Percentiles rank a stretch among this genome's conserved stretches.
These are phyloP conservation scores for Peromyscus maniculatus DNA, from an alignment of 2,113 vertebrate genomes.

Conservation along the genomic window DNA sequence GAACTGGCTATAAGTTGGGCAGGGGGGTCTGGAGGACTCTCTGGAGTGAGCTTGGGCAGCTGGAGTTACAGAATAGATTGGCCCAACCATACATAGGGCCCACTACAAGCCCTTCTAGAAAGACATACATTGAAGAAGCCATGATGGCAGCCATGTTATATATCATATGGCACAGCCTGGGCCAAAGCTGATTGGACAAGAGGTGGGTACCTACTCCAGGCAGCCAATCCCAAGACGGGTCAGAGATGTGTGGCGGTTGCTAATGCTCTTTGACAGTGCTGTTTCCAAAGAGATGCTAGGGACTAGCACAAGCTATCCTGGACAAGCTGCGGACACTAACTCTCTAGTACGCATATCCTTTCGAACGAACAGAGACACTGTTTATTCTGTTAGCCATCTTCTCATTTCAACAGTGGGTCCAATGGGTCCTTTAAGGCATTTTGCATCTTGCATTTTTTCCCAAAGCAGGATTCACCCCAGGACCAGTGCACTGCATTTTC, in stretches of 20 bases:
- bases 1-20: neutral
- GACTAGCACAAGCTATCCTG: neutral
- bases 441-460: neutral
- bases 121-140: neutral
- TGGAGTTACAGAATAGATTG: neutral
- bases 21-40: neutral
- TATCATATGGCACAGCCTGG: neutral
- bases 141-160: neutral
- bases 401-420: neutral
- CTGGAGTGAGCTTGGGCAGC: neutral
- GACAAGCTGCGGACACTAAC: neutral
- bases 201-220: neutral
- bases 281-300: neutral
- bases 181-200: constrained; percentile 35
- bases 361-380: neutral
- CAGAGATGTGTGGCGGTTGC: neutral
- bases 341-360: neutral
- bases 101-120: neutral
- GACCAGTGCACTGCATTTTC: neutral
- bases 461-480: neutral
- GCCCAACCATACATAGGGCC: neutral
- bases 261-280: neutral
- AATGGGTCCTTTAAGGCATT: neutral
- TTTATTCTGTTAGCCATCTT: neutral
- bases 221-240: constrained; percentile 5